Evolutionary conservation across 1,140 invertebrate species (phyloP), one percentile per base, ranked within the genome.

Genomic region (Wasmannia auropunctata): DNA sequence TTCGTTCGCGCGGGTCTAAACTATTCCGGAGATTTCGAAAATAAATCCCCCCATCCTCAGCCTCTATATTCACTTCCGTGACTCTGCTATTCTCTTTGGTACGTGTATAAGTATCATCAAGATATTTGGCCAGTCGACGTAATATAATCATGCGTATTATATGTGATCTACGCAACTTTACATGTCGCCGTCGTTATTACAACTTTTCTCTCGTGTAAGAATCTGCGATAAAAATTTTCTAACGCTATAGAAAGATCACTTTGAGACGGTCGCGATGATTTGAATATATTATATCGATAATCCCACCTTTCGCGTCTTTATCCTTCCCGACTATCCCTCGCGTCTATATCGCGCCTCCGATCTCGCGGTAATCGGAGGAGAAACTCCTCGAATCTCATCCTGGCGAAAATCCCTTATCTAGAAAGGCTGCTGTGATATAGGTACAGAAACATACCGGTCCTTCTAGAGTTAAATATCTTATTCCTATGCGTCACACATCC

Each of bases 351-450:
- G 25, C 19, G 8, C n/a, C 22, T 69, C 4, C 25, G 3, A 25
- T 54, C 31, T 51, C 11, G 40, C 31, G 22, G 8, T 65, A 34
- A 79, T 54, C 34, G 19, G n/a, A n/a, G n/a, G n/a, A n/a, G n/a
- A 11, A 4, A 22, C 40, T 49, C n/a, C 22, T 58, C 31, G 70
- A n/a, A n/a, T 6, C 25, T 22, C 14, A n/a, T n/a, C 31, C 8
- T 22, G 14, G 16, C 22, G 54, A 63, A 19, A 16, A 19, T 69
- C 51, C 10, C 34, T 81, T 70, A 56, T 37, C 49, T 81, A 70
- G 34, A 56, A 81, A 81, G 77, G 79, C 65, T 81, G 65, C 79
- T 81, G 65, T 81, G 63, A 81, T 81, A 79, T 72, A 58, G 34
- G 14, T 81, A 72, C 37, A 58, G 51, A 81, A 69, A 70, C 51